Percentiles rank a stretch among this genome's conserved stretches.
Conservation (phyloP, 2,888 invertebrate genomes). For the Andricus quercusramuli region DNA sequence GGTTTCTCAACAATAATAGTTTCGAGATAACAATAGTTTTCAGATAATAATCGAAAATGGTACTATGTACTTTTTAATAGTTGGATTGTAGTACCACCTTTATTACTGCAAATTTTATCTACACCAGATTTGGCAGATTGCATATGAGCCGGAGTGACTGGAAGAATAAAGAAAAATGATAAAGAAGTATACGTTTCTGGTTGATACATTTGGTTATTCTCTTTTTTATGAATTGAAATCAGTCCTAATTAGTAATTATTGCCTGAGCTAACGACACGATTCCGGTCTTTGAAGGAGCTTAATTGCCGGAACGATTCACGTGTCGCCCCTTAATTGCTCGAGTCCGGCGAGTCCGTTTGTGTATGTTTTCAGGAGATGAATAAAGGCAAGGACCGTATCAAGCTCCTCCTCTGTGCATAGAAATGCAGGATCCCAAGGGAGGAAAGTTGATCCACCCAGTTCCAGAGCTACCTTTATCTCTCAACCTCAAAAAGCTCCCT, state of each 20-base stretch:
- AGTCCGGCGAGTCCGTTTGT: not conserved
- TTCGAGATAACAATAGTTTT: too few species aligned
- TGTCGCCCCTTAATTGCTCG: slow-evolving; percentile 19
- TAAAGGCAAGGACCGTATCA: slow-evolving; percentile 36
- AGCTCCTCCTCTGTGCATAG: slow-evolving; percentile 19
- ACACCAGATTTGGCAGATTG: too few species aligned
- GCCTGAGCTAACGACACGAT: not conserved
- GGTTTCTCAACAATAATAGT: too few species aligned
- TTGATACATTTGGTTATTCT: not conserved
- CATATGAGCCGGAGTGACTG: too few species aligned
- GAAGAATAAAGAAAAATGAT: not conserved
- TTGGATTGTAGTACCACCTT: too few species aligned
- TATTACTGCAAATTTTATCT: too few species aligned
- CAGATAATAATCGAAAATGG: too few species aligned
- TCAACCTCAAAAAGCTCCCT: slow-evolving; percentile 33
- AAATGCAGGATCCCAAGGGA: slow-evolving; percentile 18
- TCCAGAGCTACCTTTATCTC: slow-evolving; percentile 31
- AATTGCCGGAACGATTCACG: slow-evolving; percentile 4
- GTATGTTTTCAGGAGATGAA: slow-evolving; percentile 7
- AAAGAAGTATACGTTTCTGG: not conserved
- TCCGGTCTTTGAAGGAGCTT: not conserved
- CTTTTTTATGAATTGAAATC: not conserved
- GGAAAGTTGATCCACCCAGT: slow-evolving; percentile 23
- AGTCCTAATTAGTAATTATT: not conserved
- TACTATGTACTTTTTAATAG: too few species aligned